Evolutionary conservation across 1,140 invertebrate species (phyloP), one percentile per base, ranked within the genome.

Genomic region (Tribolium madens): DNA sequence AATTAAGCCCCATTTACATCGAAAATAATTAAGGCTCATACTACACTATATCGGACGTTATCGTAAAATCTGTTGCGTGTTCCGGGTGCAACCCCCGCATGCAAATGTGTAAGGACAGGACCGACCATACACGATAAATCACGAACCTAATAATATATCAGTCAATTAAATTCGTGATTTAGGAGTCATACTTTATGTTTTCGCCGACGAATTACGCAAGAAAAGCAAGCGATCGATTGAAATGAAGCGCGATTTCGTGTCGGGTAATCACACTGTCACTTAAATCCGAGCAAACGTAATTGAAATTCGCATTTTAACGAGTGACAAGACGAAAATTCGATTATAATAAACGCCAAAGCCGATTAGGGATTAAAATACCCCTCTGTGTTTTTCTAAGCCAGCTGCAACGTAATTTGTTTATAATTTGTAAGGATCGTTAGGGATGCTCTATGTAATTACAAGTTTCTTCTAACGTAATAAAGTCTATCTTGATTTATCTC

Each of bases 111-210:
- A n/a, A 50, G 10, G 2, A 7, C 50, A 50, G 10, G 2, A 7
- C 50, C 17, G 26, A 53, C 13, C 33, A 50, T 50, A 21, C 14
- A n/a, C 50, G 72, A 42, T 42, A 73, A 53, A 42, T 73, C 72
- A 73, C 31, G 48, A 33, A 64, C 21, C 21, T 73, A 73, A 73
- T 73, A 73, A 73, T 46, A 52, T 73, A 73, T 73, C 72, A 73
- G 72, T 73, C 72, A 73, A 73, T 73, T 73, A 73, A 52, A 57
- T 53, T 57, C n/a, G 50, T 57, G 72, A 73, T 73, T 64, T 64
- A 64, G 12, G 17, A n/a, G 9, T 18, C 31, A 18, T 14, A 64
- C 26, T 33, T 64, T 64, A 12, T 26, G 53, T 60, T 60, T 60
- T 60, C 53, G n/a, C 53, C 48, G 48, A 14, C 14, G 6, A 18